Evolutionary conservation across 2,797 vertebrate genomes (phyloP).

Genomic region (Chloroceryle amazona): DNA sequence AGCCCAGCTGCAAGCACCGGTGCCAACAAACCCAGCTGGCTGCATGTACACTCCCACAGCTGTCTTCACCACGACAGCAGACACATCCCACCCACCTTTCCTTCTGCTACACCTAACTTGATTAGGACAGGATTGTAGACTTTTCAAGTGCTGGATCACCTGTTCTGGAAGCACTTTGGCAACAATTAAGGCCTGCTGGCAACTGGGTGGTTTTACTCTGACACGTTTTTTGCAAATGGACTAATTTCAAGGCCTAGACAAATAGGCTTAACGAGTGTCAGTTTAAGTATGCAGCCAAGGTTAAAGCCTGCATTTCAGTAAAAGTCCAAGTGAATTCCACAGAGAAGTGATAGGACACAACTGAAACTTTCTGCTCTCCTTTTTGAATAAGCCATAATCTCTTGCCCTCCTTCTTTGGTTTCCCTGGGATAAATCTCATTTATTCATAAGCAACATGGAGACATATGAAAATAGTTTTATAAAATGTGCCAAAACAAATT

Average conservation of each 20-base stretch:
- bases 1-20: neutral
- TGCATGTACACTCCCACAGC: accelerated
- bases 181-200: neutral
- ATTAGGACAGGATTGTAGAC: too few relatives aligned
- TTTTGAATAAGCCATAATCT: neutral
- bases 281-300: neutral
- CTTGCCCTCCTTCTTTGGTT: neutral
- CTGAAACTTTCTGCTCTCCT: accelerated
- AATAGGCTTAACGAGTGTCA: neutral
- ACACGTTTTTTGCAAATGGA: neutral
- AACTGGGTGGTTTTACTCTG: neutral
- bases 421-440: neutral
- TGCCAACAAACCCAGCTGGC: neutral
- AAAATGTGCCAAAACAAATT: neutral
- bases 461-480: neutral
- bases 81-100: neutral
- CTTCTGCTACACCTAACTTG: neutral
- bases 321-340: neutral
- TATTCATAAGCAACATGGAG: neutral
- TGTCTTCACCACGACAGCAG: neutral
- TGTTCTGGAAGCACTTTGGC: neutral
- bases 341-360: neutral
- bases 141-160: neutral
- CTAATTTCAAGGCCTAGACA: neutral
- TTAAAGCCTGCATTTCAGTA: neutral